phyloP scores from a whole-genome alignment of 2,113 vertebrate genomes.

The Pyrgilauda ruficollis region DNA sequence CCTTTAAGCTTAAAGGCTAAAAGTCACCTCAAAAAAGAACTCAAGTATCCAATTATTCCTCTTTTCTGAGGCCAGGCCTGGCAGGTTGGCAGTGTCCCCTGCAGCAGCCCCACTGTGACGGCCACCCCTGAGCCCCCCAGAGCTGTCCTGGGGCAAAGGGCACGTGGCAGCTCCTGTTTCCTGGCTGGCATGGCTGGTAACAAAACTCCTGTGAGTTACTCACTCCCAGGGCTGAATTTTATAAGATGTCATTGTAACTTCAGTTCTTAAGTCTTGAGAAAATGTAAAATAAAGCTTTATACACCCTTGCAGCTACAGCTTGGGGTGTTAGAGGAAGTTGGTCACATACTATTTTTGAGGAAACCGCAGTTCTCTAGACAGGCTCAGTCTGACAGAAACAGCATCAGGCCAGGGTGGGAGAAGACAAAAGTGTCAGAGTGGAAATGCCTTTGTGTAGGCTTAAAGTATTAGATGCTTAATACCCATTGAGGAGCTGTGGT shows the following conservation, averaged over 20 bases:
- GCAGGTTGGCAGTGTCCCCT: background rate
- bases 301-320: background rate
- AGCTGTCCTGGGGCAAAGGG: background rate
- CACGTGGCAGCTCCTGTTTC: background rate
- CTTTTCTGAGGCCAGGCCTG: background rate
- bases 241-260: background rate
- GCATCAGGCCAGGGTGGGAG: background rate
- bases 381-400: background rate
- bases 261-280: background rate
- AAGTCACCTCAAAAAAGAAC: background rate
- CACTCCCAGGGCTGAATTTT: background rate
- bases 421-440: background rate
- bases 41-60: too few relatives aligned
- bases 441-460: background rate
- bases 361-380: background rate
- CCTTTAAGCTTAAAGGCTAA: background rate
- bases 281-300: background rate
- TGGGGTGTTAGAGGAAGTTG: background rate
- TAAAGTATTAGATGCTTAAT: background rate
- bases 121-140: background rate
- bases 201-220: background rate
- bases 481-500: background rate
- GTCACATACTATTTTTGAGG: background rate
- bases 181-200: background rate
- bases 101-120: background rate